Base-by-base conservation (phyloP, 92 coral and sea anemone genomes). In the Parazoanthus darwini region DNA sequence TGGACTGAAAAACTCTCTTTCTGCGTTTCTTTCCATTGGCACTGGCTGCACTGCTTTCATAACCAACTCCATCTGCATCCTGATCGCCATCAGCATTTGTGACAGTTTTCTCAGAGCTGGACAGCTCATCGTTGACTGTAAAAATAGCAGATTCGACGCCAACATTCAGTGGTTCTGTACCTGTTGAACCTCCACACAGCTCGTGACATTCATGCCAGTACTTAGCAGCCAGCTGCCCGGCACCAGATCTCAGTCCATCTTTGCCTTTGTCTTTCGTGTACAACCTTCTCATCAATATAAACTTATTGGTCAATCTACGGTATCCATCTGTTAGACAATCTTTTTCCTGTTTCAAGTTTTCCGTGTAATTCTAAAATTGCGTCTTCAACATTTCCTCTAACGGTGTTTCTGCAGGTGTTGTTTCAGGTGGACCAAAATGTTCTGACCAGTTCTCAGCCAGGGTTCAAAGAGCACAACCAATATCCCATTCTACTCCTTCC, bases 141-240 rank as follows among this genome's bases (percentile, higher is more conserved):
- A 66, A 46, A 14, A 56, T 70, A 78, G 85, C 51, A 46, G 51
- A 46, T 44, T 44, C 50, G 50, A 44, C 50, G 50, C 89, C 89
- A 78, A 87, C 56, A 77, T 87, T 78, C 33, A 87, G 85, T 33
- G 89, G 77, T 56, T 78, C 77, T 54, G 85, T 77, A 37, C 89
- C 77, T 59, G 85, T 77, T 54, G 89, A 87, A 38, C 85, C 89
- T 58, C 89, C 89, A 77, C 89, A 87, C 38, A 80, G 33, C 86
- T 80, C 91, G 70, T 88, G 77, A 67, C 90, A 88, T 13, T 88
- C 86, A 59, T 79, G 86, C 86, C 90, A 88, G 70, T 76, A 88
- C 46, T 88, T 86, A 15, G 81, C 81, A 33, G 89, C 51, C 70
- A 86, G 71, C 82, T 86, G 81, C 43, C 89, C 89, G 48, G 81